phyloP scores from a whole-genome alignment of 2,888 invertebrate genomes.

The Tromatobia lineatoria region DNA sequence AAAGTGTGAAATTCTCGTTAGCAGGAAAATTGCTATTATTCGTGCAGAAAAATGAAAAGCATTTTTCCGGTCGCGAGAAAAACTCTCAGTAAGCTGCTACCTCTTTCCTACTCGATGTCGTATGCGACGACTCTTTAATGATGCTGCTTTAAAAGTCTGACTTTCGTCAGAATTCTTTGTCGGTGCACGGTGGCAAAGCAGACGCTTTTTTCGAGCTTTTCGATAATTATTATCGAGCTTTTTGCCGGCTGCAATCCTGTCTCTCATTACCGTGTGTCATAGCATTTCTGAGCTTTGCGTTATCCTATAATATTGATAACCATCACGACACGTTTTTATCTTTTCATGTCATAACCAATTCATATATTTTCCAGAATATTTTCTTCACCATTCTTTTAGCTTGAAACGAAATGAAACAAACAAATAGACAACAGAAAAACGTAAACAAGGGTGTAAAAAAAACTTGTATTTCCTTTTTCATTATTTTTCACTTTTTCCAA shows the following conservation, averaged over 20 bases:
- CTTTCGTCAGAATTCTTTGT: slow-evolving; percentile 21
- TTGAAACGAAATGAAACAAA: background rate
- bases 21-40: slow-evolving; percentile 19
- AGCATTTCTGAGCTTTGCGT: background rate
- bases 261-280: background rate
- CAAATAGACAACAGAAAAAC: slow-evolving; percentile 2
- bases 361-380: background rate
- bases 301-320: slow-evolving; percentile 22
- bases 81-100: background rate
- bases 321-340: background rate
- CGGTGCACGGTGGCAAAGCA: slow-evolving; percentile 19
- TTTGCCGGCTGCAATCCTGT: background rate
- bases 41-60: slow-evolving; percentile 14
- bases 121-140: slow-evolving; percentile 30
- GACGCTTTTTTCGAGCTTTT: slow-evolving; percentile 43
- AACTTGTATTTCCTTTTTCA: no score
- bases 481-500: no score
- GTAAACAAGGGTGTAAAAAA: no score
- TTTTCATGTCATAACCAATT: slow-evolving; percentile 16
- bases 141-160: slow-evolving; percentile 36
- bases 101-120: slow-evolving; percentile 9
- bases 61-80: slow-evolving; percentile 22
- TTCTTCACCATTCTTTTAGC: slow-evolving; percentile 25
- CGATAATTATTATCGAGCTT: slow-evolving; percentile 48
- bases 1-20: slow-evolving; percentile 11